Base-by-base conservation (phyloP, 2,888 invertebrate species). In the Pammene aurita region DNA sequence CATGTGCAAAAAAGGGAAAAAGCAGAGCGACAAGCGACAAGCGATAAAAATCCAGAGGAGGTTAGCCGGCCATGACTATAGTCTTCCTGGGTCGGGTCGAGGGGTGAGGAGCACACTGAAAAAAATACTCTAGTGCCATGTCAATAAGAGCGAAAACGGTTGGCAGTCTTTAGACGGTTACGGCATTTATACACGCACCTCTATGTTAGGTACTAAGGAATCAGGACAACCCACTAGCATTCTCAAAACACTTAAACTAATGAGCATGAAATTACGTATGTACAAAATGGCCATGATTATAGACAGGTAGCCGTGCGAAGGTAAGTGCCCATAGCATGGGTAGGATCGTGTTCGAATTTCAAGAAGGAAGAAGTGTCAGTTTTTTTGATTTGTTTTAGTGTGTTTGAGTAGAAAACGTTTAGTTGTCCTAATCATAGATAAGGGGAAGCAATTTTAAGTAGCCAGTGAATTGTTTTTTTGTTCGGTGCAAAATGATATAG, bases 51-150 rank as follows among this genome's bases (percentile, higher is more conserved):
- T 92, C 90, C 89, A 90, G 89, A 93, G 92, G 92, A 92, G 92
- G 92, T 89, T 92, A 92, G 92, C 92, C 92, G 90, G 89, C 87
- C 84, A 86, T 80, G 85, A 91, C 86, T 86, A 90, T 84, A 83
- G 81, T 85, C 86, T 88, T 88, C 88, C 83, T 83, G 87, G 88
- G 91, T 93, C 93, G 90, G 93, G 93, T 94, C 93, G 93, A 92
- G 93, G 93, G 93, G 93, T 93, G 90, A 88, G 91, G 91, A 87
- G 84, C 84, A 90, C 92, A 93, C 93, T 93, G 93, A 91, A 93
- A 93, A 90, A 92, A 89, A 92, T 88, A 90, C 89, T 93, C 92
- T 93, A 92, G 89, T 89, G 92, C 92, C 90, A 90, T 84, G 86
- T 90, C 88, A 86, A 89, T 89, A 89, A 86, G 89, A 90, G 88